phyloP scores from a whole-genome alignment of 2,797 vertebrate genomes.

The Anguilla anguilla region DNA sequence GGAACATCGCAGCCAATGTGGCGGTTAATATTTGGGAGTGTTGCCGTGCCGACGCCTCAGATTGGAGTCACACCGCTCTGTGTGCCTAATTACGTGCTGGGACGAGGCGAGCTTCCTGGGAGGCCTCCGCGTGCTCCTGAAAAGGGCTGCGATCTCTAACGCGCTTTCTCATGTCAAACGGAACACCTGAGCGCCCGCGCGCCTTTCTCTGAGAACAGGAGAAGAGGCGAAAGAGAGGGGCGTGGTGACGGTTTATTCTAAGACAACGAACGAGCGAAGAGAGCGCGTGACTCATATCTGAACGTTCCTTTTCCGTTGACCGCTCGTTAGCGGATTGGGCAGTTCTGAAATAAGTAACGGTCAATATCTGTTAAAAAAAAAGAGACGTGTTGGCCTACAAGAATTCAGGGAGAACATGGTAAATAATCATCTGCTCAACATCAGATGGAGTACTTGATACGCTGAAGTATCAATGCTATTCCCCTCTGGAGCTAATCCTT shows the following conservation, averaged over 20 bases:
- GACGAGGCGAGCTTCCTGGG: conserved; percentile 84
- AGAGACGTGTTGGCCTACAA: too few species aligned
- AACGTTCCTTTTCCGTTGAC: too few species aligned
- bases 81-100: conserved; percentile 88
- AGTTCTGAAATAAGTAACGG: too few species aligned
- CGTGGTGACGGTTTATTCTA: too few species aligned
- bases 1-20: conserved; percentile 96
- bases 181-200: too few species aligned
- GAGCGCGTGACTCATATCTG: too few species aligned
- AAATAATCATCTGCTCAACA: not conserved
- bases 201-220: too few species aligned
- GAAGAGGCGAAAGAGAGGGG: too few species aligned
- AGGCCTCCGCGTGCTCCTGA: conserved; percentile 75
- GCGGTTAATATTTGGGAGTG: conserved; percentile 94
- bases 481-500: not conserved
- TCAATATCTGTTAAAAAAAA: too few species aligned
- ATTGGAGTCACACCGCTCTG: conserved; percentile 94
- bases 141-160: conserved; percentile 73
- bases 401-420: not conserved
- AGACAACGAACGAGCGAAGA: too few species aligned
- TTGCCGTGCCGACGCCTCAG: conserved; percentile 93
- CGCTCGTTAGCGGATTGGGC: too few species aligned
- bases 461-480: not conserved
- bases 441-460: too few species aligned
- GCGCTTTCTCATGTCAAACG: not conserved